A percentile compares a stretch with the other conserved stretches of the same genome.
phyloP scores from a whole-genome alignment of 2,113 vertebrate genomes.

The Urocolius indicus region DNA sequence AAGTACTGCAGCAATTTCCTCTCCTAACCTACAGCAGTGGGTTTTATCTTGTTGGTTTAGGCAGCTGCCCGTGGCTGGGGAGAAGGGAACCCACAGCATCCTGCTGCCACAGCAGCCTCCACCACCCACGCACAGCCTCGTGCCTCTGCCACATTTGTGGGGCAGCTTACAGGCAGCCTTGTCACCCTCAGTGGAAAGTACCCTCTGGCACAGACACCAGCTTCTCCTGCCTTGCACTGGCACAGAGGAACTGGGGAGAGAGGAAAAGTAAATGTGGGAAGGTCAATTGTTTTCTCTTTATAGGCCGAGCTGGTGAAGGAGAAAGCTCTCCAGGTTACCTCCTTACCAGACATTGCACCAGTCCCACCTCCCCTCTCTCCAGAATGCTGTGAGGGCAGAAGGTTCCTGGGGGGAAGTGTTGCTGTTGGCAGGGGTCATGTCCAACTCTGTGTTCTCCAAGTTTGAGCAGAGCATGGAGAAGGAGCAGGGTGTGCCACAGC shows the following conservation, averaged over 20 bases:
- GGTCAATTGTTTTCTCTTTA: not conserved
- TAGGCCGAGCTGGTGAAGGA: not conserved
- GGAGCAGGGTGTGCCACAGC: not conserved
- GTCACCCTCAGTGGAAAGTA: not conserved
- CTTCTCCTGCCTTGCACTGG: not conserved
- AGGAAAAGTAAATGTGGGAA: not conserved
- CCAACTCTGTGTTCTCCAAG: rapidly evolving
- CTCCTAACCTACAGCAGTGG: not conserved
- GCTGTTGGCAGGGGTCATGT: not conserved
- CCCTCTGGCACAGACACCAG: not conserved
- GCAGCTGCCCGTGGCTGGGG: not conserved
- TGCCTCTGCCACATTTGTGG: not conserved
- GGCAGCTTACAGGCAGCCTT: not conserved
- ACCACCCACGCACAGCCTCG: rapidly evolving
- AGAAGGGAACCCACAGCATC: not conserved
- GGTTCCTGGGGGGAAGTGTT: not conserved
- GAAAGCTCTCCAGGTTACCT: not conserved
- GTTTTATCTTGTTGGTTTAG: not conserved
- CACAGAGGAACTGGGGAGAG: rapidly evolving
- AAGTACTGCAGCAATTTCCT: not conserved
- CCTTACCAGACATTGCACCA: not conserved
- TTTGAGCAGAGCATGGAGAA: not conserved
- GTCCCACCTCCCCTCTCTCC: not conserved
- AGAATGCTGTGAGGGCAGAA: not conserved
- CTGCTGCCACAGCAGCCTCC: not conserved